Evolutionary conservation across 2,888 invertebrate species (phyloP), one percentile per base, ranked within the genome.

Genomic region (Brenthis hecate): DNA sequence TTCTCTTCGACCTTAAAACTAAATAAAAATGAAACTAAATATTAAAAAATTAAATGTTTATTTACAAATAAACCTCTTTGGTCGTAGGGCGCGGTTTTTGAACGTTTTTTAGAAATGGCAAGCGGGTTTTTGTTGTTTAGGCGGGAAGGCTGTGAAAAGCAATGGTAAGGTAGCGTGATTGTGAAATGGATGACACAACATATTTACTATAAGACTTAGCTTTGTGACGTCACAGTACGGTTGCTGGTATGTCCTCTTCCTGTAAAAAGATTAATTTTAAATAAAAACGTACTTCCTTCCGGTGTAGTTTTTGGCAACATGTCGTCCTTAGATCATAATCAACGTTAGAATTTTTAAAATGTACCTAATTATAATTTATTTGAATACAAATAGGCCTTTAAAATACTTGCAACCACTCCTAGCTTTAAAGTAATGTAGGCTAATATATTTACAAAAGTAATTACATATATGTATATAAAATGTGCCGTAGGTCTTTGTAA

Each of bases 221-320:
- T 92, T 88, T 87, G 76, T 80, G 87, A 75, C 80, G 85, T 91
- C 86, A 92, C 77, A 92, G 88, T 76, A 91, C 84, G 75, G 92
- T 92, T 57, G 89, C 92, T 63, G 92, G 92, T 85, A 90, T 86
- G 86, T 92, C 92, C 86, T 90, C 91, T 85, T 88, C 92, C 92
- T 92, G 91, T 69, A 78, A 78, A 63, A 50, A 65, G 32, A 1
- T 53, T 62, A 16, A 11, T 13, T 19, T 51, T 62, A 53, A 62
- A 14, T 62, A n/a, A 53, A 57, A 57, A 43, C 53, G 48, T 8
- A 43, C 36, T 11, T 43, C 36, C 36, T 43, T 43, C 36, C 11
- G 11, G 36, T 43, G 8, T 43, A 43, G 36, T 43, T 43, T 43
- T 43, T 43, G 36, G 36, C 36, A 43, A 43, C 36, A 43, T 43